Evolutionary conservation across 2,797 vertebrate genomes (phyloP), one percentile per base, ranked within the genome.

Genomic region (Pelobates cultripes): DNA sequence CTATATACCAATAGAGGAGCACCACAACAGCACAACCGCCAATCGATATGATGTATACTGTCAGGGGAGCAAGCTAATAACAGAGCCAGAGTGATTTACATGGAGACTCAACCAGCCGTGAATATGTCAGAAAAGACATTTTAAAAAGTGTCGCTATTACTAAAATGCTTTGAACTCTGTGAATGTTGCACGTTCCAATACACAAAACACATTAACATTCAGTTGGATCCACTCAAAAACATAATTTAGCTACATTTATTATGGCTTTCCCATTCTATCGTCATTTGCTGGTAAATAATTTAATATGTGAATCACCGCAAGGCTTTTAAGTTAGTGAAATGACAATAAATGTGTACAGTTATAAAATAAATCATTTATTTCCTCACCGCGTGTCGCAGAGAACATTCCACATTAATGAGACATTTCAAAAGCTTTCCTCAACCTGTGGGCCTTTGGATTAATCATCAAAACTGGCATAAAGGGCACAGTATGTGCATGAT

Each of bases 341-440:
- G 17, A 64, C 61, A 64, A 64, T 64, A 64, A 64, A 40, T 40
- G 61, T 40, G 61, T 7, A 64, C 61, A 64, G 28, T 64, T 64
- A 17, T 40, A 40, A 5, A 7, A 64, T 64, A 64, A 64, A 64
- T 64, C 61, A 28, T 64, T 64, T 14, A 64, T 40, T 40, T 28
- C 17, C 61, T 40, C 61, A n/a, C 61, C 61, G n/a, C 14, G 61
- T 40, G 61, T 40, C 61, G 28, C 61, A 64, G 61, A 4, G 10
- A 4, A 57, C 14, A 14, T 12, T 57, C 55, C 55, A 57, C 55
- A 57, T 12, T 57, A 57, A 57, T 57, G 55, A 57, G 55, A 57
- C 3, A 14, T 57, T 15, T 57, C 55, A 57, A 57, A 14, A 57
- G 55, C 47, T 51, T 51, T 51, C 47, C 47, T 51, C 47, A 6